Evolutionary conservation across 2,797 vertebrate species (phyloP), one percentile per base, ranked within the genome.

Genomic region (Enteromius mattozi): DNA sequence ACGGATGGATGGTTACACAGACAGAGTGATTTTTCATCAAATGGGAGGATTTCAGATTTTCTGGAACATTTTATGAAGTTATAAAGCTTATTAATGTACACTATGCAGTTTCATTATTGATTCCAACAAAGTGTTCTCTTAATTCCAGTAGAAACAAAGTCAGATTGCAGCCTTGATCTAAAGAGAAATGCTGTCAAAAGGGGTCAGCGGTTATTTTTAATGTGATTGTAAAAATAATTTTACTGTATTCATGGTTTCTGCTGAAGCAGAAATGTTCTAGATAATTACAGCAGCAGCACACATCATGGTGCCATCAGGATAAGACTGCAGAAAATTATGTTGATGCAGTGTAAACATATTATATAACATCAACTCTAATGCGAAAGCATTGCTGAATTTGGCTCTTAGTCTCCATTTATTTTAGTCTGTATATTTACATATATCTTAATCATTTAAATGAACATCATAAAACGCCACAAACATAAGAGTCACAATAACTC

Each of bases 131-230:
- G 19, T 24, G 45, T 24, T 24, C 30, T 42, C 42, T 63, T 30
- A 19, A 30, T 40, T 33, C 1, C 5, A 35, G 49, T 21, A 56
- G 54, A 49, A 47, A 17, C 27, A 45, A 61, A 45, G 27, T 51
- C 42, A 81, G 54, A 49, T 59, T 81, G 19, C 63, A 80, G 14
- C 68, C 78, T 84, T 86, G 69, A 49, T 30, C 33, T 76, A 45
- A 69, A 35, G 30, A 84, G 40, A 81, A 69, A 74, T 49, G 82
- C 65, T 40, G 47, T 27, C 54, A 65, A 19, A 54, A 56, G 13
- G n/a, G 24, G n/a, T 70, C 37, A 72, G 45, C 27, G 17, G n/a
- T 84, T 72, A 1, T 51, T 51, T 51, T 88, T 66, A 16, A 82
- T 33, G 7, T 17, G 24, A 14, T 61, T 77, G 65, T 49, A 33